A percentile compares a stretch with the other conserved stretches of the same genome.
These are phyloP conservation scores for Pachliopta kotzebuea DNA, from an alignment of 2,888 invertebrate genomes.

Conservation along the genomic window DNA sequence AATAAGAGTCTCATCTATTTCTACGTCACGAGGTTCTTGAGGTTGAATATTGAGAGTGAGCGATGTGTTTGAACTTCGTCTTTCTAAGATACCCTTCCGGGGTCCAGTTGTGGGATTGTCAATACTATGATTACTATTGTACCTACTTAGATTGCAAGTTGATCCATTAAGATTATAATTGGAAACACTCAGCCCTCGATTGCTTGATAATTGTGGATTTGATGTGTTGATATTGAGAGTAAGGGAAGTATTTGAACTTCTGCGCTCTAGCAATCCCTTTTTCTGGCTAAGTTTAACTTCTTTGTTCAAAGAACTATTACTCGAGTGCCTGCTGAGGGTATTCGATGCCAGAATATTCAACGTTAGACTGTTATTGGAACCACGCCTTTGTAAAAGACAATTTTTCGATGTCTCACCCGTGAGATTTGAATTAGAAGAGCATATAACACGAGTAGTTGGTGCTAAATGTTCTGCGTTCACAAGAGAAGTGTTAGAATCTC, in stretches of 20 bases:
- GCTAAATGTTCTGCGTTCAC: slow-evolving; percentile 80
- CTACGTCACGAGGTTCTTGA: slow-evolving; percentile 68
- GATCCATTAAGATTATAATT: slow-evolving; percentile 77
- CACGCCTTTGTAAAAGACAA: slow-evolving; percentile 88
- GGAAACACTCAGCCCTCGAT: slow-evolving; percentile 70
- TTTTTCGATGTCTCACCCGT: slow-evolving; percentile 73
- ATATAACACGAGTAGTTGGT: slow-evolving; percentile 67
- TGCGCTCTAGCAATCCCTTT: slow-evolving; percentile 89
- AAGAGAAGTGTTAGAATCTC: slow-evolving; percentile 93
- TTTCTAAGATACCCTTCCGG: slow-evolving; percentile 84
- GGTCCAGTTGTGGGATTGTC: slow-evolving; percentile 58
- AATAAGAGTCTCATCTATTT: slow-evolving; percentile 66
- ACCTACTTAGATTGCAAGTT: slow-evolving; percentile 70
- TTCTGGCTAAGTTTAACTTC: slow-evolving; percentile 67
- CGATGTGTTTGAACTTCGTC: slow-evolving; percentile 91
- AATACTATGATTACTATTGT: slow-evolving; percentile 74
- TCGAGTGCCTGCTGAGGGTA: slow-evolving; percentile 77
- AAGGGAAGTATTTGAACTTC: slow-evolving; percentile 94
- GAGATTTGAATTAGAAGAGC: slow-evolving; percentile 73
- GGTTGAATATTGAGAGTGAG: slow-evolving; percentile 83
- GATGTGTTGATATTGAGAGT: slow-evolving; percentile 85
- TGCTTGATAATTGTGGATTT: slow-evolving; percentile 69
- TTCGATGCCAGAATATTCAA: slow-evolving; percentile 84
- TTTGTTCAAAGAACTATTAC: slow-evolving; percentile 78
- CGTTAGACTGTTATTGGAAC: slow-evolving; percentile 92